These are phyloP conservation scores for Babylonia areolata DNA, from an alignment of 1,140 invertebrate species.

Conservation along the genomic window DNA sequence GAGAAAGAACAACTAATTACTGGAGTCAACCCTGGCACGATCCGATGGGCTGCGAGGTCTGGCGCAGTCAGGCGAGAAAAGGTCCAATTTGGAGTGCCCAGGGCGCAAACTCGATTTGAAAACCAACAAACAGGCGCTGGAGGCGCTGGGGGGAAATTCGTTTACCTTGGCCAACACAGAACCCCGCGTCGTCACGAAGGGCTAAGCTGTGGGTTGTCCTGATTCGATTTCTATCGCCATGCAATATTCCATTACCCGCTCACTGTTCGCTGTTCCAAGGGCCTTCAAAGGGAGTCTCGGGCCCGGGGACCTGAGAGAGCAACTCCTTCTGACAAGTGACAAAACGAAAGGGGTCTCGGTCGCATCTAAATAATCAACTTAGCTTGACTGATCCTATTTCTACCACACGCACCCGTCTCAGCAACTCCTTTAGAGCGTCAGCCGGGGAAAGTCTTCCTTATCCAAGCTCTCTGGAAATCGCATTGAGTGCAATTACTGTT, in stretches of 20 bases:
- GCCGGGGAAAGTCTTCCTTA: background rate
- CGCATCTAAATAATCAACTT: conserved; percentile 43
- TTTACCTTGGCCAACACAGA: conserved; percentile 36
- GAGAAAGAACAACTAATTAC: conserved; percentile 48
- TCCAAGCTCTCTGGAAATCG: conserved; percentile 34
- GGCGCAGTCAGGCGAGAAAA: conserved; percentile 40
- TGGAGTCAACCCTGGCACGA: conserved; percentile 18
- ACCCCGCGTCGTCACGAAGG: conserved; percentile 26
- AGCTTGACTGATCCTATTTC: conserved; percentile 20
- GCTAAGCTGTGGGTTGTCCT: conserved; percentile 37
- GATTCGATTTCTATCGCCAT: conserved; percentile 44
- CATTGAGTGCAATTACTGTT: conserved; percentile 48
- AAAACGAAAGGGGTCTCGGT: conserved; percentile 36
- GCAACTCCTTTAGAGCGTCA: background rate
- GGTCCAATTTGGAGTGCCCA: conserved; percentile 42
- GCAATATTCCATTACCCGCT: conserved; percentile 43
- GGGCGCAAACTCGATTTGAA: conserved; percentile 40
- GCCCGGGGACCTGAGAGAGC: conserved; percentile 27
- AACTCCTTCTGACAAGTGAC: conserved; percentile 37
- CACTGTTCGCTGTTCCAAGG: conserved; percentile 37
- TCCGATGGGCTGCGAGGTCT: background rate
- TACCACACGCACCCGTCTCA: background rate
- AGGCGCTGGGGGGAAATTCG: conserved; percentile 22
- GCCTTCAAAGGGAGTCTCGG: conserved; percentile 27
- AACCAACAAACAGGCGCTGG: conserved; percentile 41